A percentile compares a stretch with the other conserved stretches of the same genome.
Evolutionary conservation across 2,797 vertebrate genomes (phyloP).

Genomic region (Denticeps clupeoides): DNA sequence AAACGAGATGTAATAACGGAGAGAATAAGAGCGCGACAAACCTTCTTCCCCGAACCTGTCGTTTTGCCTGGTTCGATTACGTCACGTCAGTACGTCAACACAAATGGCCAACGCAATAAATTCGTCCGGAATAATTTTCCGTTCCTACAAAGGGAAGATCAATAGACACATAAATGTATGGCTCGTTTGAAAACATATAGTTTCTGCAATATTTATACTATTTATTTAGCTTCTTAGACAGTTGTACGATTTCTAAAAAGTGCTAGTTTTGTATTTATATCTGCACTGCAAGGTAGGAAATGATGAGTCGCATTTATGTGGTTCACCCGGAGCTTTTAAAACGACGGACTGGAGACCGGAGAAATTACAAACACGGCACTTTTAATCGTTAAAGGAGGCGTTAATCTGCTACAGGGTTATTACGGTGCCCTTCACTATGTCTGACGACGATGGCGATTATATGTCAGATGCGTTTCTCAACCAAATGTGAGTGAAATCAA

Average conservation of each 20-base stretch:
- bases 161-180: no score
- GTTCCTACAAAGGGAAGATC: no score
- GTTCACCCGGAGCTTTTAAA: neutral
- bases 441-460: conserved; percentile 77
- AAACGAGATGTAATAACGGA: no score
- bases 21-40: neutral
- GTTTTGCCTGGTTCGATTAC: neutral
- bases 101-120: neutral
- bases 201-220: neutral
- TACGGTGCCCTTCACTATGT: conserved; percentile 34
- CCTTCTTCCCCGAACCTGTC: neutral
- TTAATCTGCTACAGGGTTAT: no score
- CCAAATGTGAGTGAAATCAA: conserved; percentile 57
- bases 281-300: neutral
- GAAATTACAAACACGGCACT: neutral
- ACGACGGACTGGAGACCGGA: neutral
- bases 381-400: no score
- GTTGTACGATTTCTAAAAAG: neutral
- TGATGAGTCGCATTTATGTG: neutral
- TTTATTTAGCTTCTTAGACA: neutral
- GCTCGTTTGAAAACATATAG: neutral
- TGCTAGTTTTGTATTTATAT: neutral
- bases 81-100: neutral
- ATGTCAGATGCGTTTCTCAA: conserved; percentile 86
- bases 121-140: no score